Evolutionary conservation across 2,888 invertebrate species (phyloP), one percentile per base, ranked within the genome.

Genomic region (Geotrupes spiniger): DNA sequence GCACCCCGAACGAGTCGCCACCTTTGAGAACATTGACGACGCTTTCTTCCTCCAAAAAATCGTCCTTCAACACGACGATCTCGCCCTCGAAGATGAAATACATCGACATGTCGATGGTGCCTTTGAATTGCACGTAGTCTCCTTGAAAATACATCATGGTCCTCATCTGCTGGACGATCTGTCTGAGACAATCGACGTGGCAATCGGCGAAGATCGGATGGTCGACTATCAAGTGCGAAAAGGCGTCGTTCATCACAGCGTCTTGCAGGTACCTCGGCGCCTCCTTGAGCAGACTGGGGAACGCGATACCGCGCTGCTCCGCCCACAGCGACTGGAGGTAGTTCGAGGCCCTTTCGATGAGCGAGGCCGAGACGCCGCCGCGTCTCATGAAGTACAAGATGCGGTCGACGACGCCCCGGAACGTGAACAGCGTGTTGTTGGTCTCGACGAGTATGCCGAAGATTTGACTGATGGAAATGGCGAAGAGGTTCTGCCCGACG

Each of bases 61-160:
- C 47, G 8, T 49, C 46, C n/a, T 33, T 21, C 9, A 52, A 29
- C 27, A 41, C 38, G 3, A 36, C 31, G 8, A 52, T 45, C 15
- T 45, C 42, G 4, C 49, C 52, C n/a, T 42, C 17, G 25, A 44
- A 36, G 31, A 52, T 39, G 11, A 52, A 52, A 42, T 52, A 52
- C 52, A 52, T 52, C 12, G 42, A 39, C 11, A 25, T 31, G 15
- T 52, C 47, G 25, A 52, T 42, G 6, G 41, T 21, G 12, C 49
- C 52, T 26, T 26, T 52, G 29, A 52, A 52, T 28, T 44, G 42
- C 14, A 52, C 37, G 21, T 42, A 52, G 15, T 52, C 49, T 12
- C 46, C 46, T 6, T 25, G 11, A 36, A 44, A 52, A 26, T 49
- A 52, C 5, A 40, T 42, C n/a, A 29, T 36, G 10, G 12, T 41